These are phyloP conservation scores for Hyphantria cunea DNA, from an alignment of 1,140 invertebrate species.

Conservation along the genomic window DNA sequence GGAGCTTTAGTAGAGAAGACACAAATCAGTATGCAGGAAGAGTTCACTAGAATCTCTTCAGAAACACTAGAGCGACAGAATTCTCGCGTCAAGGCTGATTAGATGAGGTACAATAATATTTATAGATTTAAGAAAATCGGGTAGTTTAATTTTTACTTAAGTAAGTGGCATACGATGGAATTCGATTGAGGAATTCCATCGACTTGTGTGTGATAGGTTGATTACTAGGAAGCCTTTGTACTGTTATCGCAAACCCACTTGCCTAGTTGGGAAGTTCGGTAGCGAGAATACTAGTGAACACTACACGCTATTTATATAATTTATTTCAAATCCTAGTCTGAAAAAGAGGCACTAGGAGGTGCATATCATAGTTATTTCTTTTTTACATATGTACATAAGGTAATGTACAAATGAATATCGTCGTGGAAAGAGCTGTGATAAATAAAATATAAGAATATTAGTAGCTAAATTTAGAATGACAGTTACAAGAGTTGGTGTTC, in stretches of 20 bases:
- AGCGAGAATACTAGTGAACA: neutral
- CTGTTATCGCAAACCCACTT: too few relatives aligned
- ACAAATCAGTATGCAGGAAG: conserved; percentile 85
- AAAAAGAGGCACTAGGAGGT: neutral
- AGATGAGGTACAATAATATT: conserved; percentile 27
- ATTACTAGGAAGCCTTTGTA: too few relatives aligned
- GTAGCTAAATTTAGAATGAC: conserved; percentile 20
- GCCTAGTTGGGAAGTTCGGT: neutral
- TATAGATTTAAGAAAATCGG: neutral
- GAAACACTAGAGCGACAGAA: conserved; percentile 65
- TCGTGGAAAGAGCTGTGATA: conserved; percentile 69
- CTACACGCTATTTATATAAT: too few relatives aligned
- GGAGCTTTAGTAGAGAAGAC: conserved; percentile 85
- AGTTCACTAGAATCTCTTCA: conserved; percentile 82
- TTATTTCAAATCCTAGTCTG: conserved; percentile 1
- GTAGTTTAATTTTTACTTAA: neutral
- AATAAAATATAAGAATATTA: conserved; percentile 40
- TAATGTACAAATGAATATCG: conserved; percentile 44
- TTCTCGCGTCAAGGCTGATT: conserved; percentile 41
- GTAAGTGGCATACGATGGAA: too few relatives aligned
- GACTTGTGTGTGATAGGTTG: too few relatives aligned
- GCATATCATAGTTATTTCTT: conserved; percentile 1
- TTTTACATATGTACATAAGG: conserved; percentile 47
- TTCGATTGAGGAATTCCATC: too few relatives aligned
- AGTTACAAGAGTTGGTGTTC: conserved; percentile 19